These are phyloP conservation scores for Agrochola macilenta DNA, from an alignment of 2,888 invertebrate species.

Conservation along the genomic window DNA sequence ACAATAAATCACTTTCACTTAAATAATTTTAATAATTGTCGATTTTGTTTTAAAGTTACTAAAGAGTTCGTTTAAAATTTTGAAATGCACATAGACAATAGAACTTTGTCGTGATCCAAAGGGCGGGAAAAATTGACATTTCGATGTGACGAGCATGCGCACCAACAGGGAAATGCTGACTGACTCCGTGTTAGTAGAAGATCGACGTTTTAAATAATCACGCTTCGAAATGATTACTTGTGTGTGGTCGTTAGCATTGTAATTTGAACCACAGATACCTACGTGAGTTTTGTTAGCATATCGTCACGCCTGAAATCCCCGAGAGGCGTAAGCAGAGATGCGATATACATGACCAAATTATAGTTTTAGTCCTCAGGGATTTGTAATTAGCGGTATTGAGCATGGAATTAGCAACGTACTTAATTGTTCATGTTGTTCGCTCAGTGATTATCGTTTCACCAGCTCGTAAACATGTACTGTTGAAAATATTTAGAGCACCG, in stretches of 20 bases:
- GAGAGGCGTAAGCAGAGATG: conserved; percentile 26
- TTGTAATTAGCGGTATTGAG: conserved; percentile 22
- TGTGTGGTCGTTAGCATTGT: conserved; percentile 51
- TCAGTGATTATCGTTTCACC: conserved; percentile 8
- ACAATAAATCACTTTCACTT: conserved; percentile 35
- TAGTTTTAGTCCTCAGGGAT: conserved; percentile 9
- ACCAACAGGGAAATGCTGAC: conserved; percentile 75
- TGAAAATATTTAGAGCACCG: conserved; percentile 4
- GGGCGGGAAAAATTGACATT: conserved; percentile 73
- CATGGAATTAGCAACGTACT: not conserved
- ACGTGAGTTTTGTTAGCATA: conserved; percentile 15
- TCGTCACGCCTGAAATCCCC: conserved; percentile 44
- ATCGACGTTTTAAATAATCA: conserved; percentile 71
- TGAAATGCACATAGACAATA: conserved; percentile 43
- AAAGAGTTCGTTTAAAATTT: conserved; percentile 38
- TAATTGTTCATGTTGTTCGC: conserved; percentile 21
- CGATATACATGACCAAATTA: conserved; percentile 13
- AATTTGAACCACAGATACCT: conserved; percentile 48
- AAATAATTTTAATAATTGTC: conserved; percentile 15
- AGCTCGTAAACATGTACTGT: not conserved
- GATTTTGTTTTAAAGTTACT: conserved; percentile 14
- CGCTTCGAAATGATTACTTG: conserved; percentile 66
- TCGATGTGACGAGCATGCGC: conserved; percentile 73
- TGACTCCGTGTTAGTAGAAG: conserved; percentile 68
- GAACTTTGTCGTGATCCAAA: conserved; percentile 41